phyloP scores from a whole-genome alignment of 1,140 invertebrate species.

The Mylabris phalerata region DNA sequence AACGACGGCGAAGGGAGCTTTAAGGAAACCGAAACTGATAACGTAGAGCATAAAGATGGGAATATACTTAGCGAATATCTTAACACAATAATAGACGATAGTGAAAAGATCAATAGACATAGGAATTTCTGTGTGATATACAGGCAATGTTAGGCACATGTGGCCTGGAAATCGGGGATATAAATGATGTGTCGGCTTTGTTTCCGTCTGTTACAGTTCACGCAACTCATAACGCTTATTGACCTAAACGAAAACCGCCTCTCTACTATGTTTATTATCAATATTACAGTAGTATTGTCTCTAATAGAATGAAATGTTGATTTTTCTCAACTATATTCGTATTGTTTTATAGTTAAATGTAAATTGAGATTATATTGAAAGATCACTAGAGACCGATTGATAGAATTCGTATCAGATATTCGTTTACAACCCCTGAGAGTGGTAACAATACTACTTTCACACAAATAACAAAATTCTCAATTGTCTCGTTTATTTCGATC shows the following conservation, averaged over 20 bases:
- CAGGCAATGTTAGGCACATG: constrained; percentile 16
- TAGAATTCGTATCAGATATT: neutral
- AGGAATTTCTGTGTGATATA: constrained; percentile 14
- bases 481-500: constrained; percentile 1
- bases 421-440: constrained; percentile 2
- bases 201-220: constrained; percentile 23
- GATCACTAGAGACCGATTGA: constrained; percentile 3
- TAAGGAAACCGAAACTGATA: too few species aligned
- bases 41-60: too few species aligned
- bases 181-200: constrained; percentile 26
- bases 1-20: neutral
- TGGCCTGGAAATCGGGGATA: constrained; percentile 21
- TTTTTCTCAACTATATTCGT: too few species aligned
- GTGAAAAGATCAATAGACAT: neutral
- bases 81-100: too few species aligned
- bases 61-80: too few species aligned
- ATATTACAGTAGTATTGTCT: too few species aligned
- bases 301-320: too few species aligned
- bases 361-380: too few species aligned
- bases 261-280: neutral
- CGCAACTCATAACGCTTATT: constrained; percentile 23
- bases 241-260: constrained; percentile 11
- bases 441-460: neutral
- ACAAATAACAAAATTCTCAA: constrained; percentile 7
- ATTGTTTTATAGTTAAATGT: too few species aligned